Percentiles rank a stretch among this genome's conserved stretches.
Conservation (phyloP, 2,888 invertebrate species). For the Heliconius charithonia region DNA sequence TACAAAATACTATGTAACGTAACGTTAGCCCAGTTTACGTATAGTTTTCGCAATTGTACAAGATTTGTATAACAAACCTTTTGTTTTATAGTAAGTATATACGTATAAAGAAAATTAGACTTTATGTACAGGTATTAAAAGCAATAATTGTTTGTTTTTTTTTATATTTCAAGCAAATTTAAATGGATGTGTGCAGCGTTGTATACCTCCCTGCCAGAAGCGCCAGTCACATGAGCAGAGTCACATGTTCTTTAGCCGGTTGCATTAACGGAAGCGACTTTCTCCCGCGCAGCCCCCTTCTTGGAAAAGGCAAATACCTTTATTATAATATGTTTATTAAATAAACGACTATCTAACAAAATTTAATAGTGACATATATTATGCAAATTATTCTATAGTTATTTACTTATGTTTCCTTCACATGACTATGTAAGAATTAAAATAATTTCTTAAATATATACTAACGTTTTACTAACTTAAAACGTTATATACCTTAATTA, state of each 20-base stretch:
- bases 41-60: slow-evolving; percentile 63
- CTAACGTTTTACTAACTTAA: not conserved
- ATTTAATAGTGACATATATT: not conserved
- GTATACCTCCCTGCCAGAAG: slow-evolving; percentile 40
- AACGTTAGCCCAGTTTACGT: slow-evolving; percentile 58
- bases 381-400: not conserved
- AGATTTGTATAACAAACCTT: slow-evolving; percentile 3
- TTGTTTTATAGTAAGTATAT: slow-evolving; percentile 12
- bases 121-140: not conserved
- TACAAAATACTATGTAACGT: slow-evolving; percentile 63
- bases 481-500: not conserved
- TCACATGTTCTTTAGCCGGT: slow-evolving; percentile 60
- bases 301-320: slow-evolving; percentile 52
- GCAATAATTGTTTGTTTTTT: slow-evolving; percentile 10
- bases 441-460: not conserved
- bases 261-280: slow-evolving; percentile 70
- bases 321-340: not conserved
- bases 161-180: slow-evolving; percentile 5
- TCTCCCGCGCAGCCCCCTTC: too few species aligned
- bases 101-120: slow-evolving; percentile 9
- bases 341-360: not conserved
- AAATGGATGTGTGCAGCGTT: slow-evolving; percentile 27
- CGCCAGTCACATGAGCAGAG: slow-evolving; percentile 63
- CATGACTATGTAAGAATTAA: not conserved
- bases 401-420: not conserved